A percentile compares a stretch with the other conserved stretches of the same genome.
Evolutionary conservation across 2,797 vertebrate genomes (phyloP).

Genomic region (Cryptoprocta ferox): DNA sequence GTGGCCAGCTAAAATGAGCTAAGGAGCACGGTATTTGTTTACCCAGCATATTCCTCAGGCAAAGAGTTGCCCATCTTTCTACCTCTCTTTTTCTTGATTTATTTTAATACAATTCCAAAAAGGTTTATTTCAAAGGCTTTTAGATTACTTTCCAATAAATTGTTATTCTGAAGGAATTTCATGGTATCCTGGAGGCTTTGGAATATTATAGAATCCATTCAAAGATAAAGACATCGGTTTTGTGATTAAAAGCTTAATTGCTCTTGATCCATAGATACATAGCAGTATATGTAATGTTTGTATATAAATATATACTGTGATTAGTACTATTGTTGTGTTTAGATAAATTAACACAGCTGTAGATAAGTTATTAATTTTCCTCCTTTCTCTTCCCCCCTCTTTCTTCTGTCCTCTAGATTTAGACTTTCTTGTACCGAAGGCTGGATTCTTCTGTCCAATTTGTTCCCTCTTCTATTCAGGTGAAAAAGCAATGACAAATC

Average conservation of each 20-base stretch:
- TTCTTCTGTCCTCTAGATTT: conserved; percentile 85
- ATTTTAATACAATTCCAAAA: neutral
- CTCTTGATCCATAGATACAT: neutral
- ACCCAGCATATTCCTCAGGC: neutral
- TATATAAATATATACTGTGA: neutral
- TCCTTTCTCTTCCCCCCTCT: neutral
- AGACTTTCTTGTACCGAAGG: conserved; percentile 93
- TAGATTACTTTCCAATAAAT: neutral
- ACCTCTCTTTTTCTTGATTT: neutral
- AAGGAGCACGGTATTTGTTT: neutral
- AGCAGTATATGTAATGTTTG: neutral
- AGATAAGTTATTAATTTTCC: conserved; percentile 33
- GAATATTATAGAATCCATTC: neutral
- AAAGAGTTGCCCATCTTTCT: neutral
- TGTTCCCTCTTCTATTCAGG: conserved; percentile 92
- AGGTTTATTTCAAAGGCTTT: neutral
- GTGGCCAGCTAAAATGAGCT: neutral
- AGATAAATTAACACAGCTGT: neutral
- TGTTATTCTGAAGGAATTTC: neutral
- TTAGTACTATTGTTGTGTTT: conserved; percentile 21
- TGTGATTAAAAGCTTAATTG: conserved; percentile 24
- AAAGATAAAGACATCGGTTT: neutral
- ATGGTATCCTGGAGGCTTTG: neutral
- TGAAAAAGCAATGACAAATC: conserved; percentile 88
- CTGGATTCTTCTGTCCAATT: conserved; percentile 94